A percentile compares a stretch with the other conserved stretches of the same genome.
Evolutionary conservation across 2,797 vertebrate genomes (phyloP).

Genomic region (Aphelocoma californica): DNA sequence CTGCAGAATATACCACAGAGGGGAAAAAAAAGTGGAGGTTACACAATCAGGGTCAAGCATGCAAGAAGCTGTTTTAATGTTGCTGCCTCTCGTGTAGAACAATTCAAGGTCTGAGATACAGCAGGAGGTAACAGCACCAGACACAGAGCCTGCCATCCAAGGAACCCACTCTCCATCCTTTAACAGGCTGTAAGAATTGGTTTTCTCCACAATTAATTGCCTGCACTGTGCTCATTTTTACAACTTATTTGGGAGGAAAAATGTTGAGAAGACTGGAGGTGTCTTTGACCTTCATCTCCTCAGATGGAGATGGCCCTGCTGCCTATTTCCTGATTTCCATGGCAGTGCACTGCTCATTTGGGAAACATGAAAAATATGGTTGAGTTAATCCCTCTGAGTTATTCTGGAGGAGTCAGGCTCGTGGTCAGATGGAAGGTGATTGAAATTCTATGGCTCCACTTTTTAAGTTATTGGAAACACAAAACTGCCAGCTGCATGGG

Average conservation of each 20-base stretch:
- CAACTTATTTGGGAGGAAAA: conserved; percentile 15
- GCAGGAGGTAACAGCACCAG: background rate
- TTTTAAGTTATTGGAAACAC: conserved; percentile 60
- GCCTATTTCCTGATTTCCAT: conserved; percentile 58
- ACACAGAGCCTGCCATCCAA: background rate
- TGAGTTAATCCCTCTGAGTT: conserved; percentile 41
- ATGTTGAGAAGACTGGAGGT: conserved; percentile 4
- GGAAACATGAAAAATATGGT: conserved; percentile 66
- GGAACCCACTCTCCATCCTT: background rate
- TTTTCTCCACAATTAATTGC: background rate
- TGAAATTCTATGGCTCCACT: conserved; percentile 61
- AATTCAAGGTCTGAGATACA: rapidly evolving
- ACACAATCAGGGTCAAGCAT: background rate
- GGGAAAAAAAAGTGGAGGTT: rapidly evolving
- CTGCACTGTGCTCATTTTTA: conserved; percentile 5
- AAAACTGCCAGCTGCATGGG: conserved; percentile 42
- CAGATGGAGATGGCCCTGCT: conserved; percentile 29
- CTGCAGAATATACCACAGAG: background rate
- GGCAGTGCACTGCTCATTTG: conserved; percentile 52
- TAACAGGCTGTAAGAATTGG: background rate
- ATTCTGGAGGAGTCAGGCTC: conserved; percentile 31
- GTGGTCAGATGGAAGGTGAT: conserved; percentile 24
- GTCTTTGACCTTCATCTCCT: conserved; percentile 64
- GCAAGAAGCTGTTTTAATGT: background rate
- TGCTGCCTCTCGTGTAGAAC: rapidly evolving